Conservation (phyloP, 2,888 invertebrate species). For the Mesochorus sp. region DNA sequence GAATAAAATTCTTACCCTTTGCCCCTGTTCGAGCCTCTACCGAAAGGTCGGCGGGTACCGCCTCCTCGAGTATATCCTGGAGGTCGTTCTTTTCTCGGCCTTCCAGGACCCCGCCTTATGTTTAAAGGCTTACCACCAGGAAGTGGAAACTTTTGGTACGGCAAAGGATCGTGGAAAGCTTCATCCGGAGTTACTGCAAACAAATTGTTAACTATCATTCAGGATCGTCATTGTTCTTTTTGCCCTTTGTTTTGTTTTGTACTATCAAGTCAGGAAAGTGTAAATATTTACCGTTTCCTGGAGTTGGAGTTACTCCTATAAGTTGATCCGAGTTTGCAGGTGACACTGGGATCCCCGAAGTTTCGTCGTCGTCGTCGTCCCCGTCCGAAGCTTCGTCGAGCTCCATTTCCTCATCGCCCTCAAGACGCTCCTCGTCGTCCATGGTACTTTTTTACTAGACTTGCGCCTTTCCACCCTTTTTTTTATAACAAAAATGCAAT, state of each 20-base stretch:
- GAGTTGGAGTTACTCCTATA: constrained; percentile 75
- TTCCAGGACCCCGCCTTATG: constrained; percentile 89
- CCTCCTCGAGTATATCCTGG: constrained; percentile 81
- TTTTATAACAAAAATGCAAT: too few relatives aligned
- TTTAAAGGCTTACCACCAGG: constrained; percentile 85
- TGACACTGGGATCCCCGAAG: constrained; percentile 83
- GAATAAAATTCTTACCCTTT: constrained; percentile 73
- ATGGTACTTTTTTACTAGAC: constrained; percentile 74
- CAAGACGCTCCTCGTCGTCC: constrained; percentile 81
- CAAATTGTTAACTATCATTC: constrained; percentile 19
- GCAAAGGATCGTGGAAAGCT: constrained; percentile 86
- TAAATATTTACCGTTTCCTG: constrained; percentile 71
- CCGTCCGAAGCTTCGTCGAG: constrained; percentile 89
- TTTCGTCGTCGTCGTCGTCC: constrained; percentile 88
- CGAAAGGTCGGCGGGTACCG: constrained; percentile 75
- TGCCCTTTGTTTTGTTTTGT: constrained; percentile 6
- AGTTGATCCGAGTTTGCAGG: constrained; percentile 82
- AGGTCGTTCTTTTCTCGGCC: constrained; percentile 89
- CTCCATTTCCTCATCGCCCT: constrained; percentile 87
- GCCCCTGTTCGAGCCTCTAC: constrained; percentile 78
- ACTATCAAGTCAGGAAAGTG: too few relatives aligned
- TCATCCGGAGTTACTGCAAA: constrained; percentile 84
- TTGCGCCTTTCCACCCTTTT: constrained; percentile 63
- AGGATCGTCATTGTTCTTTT: background rate
- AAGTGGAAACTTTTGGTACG: constrained; percentile 83